Base-by-base conservation (phyloP, 64 coral and sea anemone species). In the Pocillopora damicornis region DNA sequence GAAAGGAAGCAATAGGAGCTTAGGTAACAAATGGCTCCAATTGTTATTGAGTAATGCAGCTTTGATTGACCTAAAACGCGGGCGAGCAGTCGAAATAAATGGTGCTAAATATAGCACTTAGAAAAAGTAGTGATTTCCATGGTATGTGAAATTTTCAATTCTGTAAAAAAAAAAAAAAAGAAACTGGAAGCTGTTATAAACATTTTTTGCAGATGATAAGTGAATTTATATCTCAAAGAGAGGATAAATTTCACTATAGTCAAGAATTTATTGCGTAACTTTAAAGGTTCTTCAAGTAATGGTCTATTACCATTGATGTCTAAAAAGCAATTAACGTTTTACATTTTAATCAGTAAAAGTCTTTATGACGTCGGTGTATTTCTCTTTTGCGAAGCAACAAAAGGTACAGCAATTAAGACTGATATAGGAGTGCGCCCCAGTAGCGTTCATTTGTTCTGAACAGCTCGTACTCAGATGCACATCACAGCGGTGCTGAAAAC, bases 271-370 rank as follows among this genome's bases (percentile, higher is more conserved):
- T 17, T 6, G 35, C 11, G 18, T 76, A 76, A 76, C 20, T 76
- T 76, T 76, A 4, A 67, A 68, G 17, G 2, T 68, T 68, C 65
- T 68, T 16, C 18, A 68, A 8, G 15, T 68, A 9, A 3, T 9
- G 20, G 13, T 16, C 16, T 76, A 76, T 76, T 20, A 42, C 15
- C 15, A 17, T 18, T 5, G 18, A 37, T 16, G 37, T 30, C 35
- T 51, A 76, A 76, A 76, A 76, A 51, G 75, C 37, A 76, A 38
- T 76, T 34, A 76, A 13, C 36, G 11, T 76, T 59, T 78, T 59
- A 45, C 42, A 78, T 78, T 11, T 59, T 78, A 78, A 78, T 78
- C 10, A 59, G 37, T 15, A 37, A 9, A 13, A 9, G 37, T 56
- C 37, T 77, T 51, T 77, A 17, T 68, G 65, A 68, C 65, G 65